Conservation (phyloP, 2,113 vertebrate species). For the Neotragus pygmaeus region DNA sequence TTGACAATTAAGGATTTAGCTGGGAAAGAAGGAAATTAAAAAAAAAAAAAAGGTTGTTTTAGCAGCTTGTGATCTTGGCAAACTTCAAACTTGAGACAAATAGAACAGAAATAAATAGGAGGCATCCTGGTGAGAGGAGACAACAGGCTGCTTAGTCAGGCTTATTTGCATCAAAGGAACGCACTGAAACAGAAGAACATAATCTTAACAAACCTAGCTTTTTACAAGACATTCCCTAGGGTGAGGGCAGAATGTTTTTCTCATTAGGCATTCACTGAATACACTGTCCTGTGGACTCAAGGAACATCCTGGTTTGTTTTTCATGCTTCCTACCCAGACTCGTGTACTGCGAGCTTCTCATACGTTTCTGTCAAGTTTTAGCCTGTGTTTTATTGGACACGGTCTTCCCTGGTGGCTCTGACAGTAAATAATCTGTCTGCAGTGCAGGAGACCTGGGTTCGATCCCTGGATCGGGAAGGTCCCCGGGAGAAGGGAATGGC, state of each 20-base stretch:
- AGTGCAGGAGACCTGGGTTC: background rate
- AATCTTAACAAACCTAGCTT: background rate
- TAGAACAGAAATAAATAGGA: background rate
- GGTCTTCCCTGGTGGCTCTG: background rate
- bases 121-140: background rate
- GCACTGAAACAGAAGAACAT: background rate
- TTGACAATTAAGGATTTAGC: conserved; percentile 26
- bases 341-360: background rate
- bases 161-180: background rate
- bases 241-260: background rate
- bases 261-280: background rate
- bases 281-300: background rate
- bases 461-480: background rate
- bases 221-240: background rate
- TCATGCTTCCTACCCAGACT: background rate
- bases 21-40: conserved; percentile 49
- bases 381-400: background rate
- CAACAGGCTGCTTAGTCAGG: background rate
- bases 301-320: background rate
- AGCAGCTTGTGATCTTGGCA: conserved; percentile 43
- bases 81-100: conserved; percentile 37
- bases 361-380: background rate
- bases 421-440: background rate
- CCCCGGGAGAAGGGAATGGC: background rate
- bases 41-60: background rate